Base-by-base conservation (phyloP, 1,140 invertebrate species). In the Drosophila ironensis region DNA sequence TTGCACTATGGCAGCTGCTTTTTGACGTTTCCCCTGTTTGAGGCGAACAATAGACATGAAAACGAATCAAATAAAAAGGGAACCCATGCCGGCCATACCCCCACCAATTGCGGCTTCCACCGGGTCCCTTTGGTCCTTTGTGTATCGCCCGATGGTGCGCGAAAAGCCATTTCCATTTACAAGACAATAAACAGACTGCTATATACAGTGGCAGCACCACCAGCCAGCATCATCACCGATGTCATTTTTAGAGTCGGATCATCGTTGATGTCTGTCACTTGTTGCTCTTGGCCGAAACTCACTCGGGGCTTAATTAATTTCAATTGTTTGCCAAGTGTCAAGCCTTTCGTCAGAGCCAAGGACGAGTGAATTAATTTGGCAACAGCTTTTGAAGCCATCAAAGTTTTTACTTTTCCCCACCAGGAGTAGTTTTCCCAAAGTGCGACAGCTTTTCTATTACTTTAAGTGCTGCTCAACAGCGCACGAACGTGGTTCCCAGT, bases 151-250 rank as follows among this genome's bases (percentile, higher is more conserved):
- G 73, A 73, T 81, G 74, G 78, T 77, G 78, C 78, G 53, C 68
- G 53, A 72, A 81, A 77, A 73, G 73, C 72, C 64, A 77, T 84
- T 84, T 82, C 57, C 68, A 84, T 73, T 76, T 73, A 69, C 68
- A 82, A 84, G 56, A 70, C 47, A 69, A 67, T 76, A 82, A 68
- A 71, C 78, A 84, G 59, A 53, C 35, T 53, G 52, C 57, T 70
- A 64, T 59, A 37, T 60, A 33, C 25, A 12, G 28, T 46, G 53
- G 19, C 12, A 46, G 59, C 56, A 59, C 46, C 59, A 37, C 11
- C 17, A 11, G n/a, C n/a, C 16, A 19, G n/a, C n/a, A n/a, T 38
- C 54, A 37, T 54, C 35, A n/a, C n/a, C n/a, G n/a, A n/a, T n/a
- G 54, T 12, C 8, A 25, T 41, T 37, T 22, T 40, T 37, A 57